phyloP scores from a whole-genome alignment of 1,140 invertebrate genomes.

The Panonychus citri region DNA sequence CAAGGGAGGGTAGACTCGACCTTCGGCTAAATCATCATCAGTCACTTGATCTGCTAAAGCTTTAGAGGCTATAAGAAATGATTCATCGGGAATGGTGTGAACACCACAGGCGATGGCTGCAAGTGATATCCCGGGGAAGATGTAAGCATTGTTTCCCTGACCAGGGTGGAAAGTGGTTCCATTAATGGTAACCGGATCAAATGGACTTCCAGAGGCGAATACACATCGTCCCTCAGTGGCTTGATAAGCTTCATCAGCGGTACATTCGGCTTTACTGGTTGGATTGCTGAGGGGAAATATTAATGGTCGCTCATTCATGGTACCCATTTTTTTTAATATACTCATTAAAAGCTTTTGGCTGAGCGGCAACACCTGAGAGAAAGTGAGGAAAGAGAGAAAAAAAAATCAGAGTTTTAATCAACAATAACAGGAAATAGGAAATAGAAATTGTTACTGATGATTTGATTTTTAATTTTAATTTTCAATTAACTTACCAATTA shows the following conservation, averaged over 20 bases:
- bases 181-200: constrained; percentile 47
- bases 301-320: constrained; percentile 59
- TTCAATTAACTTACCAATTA: constrained; percentile 42
- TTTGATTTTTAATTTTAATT: neutral
- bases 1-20: constrained; percentile 85
- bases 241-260: constrained; percentile 68
- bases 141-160: constrained; percentile 81
- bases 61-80: constrained; percentile 70
- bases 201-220: constrained; percentile 79
- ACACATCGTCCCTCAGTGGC: constrained; percentile 66
- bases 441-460: neutral
- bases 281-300: constrained; percentile 92
- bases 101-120: constrained; percentile 53
- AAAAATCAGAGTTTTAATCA: neutral
- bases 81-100: constrained; percentile 63
- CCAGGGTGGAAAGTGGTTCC: constrained; percentile 62
- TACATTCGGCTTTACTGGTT: constrained; percentile 85
- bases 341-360: constrained; percentile 60
- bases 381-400: neutral
- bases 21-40: constrained; percentile 50
- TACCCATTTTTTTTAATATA: constrained; percentile 59
- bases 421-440: neutral
- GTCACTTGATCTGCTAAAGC: constrained; percentile 59
- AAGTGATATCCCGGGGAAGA: constrained; percentile 77
- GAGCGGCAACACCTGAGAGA: constrained; percentile 54